Percentiles rank a stretch among this genome's conserved stretches.
phyloP scores from a whole-genome alignment of 1,140 invertebrate genomes.

The Drosophila mayri region DNA sequence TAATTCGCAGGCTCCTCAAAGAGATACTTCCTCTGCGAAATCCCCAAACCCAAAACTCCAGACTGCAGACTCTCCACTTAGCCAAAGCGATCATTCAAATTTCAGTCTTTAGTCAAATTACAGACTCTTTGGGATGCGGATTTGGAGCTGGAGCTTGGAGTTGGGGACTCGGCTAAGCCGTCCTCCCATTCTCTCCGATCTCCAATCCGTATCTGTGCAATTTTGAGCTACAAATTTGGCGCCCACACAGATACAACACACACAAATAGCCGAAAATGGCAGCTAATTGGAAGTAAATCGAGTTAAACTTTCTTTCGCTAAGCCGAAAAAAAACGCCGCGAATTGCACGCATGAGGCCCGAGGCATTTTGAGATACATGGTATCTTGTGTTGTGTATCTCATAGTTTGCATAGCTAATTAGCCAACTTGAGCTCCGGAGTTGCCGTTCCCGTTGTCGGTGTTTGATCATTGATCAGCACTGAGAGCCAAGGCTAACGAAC shows the following conservation, averaged over 20 bases:
- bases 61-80: slow-evolving; percentile 49
- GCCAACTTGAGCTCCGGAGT: slow-evolving; percentile 44
- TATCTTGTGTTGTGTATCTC: slow-evolving; percentile 78
- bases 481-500: slow-evolving; percentile 63
- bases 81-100: slow-evolving; percentile 63
- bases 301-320: slow-evolving; percentile 75
- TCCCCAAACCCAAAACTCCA: slow-evolving; percentile 14
- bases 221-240: slow-evolving; percentile 70
- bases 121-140: slow-evolving; percentile 53
- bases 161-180: slow-evolving; percentile 13
- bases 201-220: slow-evolving; percentile 58
- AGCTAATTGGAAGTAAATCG: slow-evolving; percentile 79
- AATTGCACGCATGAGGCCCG: slow-evolving; percentile 73
- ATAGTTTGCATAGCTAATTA: slow-evolving; percentile 83
- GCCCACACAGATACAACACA: slow-evolving; percentile 62
- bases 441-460: slow-evolving; percentile 53
- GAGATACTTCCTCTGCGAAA: slow-evolving; percentile 25
- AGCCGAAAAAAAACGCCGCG: slow-evolving; percentile 33
- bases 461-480: slow-evolving; percentile 69
- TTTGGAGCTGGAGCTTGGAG: slow-evolving; percentile 4
- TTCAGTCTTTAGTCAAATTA: slow-evolving; percentile 76
- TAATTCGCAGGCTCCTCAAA: slow-evolving; percentile 35
- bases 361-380: slow-evolving; percentile 74
- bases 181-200: slow-evolving; percentile 11
- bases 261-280: slow-evolving; percentile 66